These are phyloP conservation scores for Pangasius larnaudii DNA, from an alignment of 2,797 vertebrate genomes.

Conservation along the genomic window DNA sequence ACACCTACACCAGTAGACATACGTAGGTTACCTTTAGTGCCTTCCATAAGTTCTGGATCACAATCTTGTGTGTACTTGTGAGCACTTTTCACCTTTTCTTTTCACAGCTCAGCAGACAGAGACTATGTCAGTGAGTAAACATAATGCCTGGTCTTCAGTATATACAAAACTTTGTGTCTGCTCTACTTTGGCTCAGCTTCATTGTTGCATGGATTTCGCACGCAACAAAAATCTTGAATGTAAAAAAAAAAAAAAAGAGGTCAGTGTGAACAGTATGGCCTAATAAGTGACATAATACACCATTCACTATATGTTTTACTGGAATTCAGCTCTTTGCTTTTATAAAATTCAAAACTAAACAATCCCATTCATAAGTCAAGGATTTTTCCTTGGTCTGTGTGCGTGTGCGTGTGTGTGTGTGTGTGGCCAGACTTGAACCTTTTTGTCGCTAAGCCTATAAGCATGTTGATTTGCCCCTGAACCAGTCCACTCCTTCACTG, in stretches of 20 bases:
- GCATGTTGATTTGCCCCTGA: constrained; percentile 27
- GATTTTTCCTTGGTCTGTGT: neutral
- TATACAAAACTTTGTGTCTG: neutral
- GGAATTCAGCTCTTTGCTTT: neutral
- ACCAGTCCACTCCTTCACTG: constrained; percentile 19
- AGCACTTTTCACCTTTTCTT: neutral
- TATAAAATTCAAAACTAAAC: neutral
- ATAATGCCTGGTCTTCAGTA: neutral
- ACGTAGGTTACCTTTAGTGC: neutral
- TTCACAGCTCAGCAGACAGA: neutral
- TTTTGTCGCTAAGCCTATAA: constrained; percentile 35
- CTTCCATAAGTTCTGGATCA: neutral
- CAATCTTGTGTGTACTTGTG: neutral
- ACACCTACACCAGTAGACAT: neutral
- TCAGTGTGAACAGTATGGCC: neutral
- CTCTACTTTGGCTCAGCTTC: neutral
- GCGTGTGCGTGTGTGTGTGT: neutral
- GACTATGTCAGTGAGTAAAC: neutral
- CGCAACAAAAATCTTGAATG: neutral
- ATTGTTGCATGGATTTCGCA: neutral
- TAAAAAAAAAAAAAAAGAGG: neutral
- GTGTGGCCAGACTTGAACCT: neutral
- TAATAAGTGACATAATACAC: neutral
- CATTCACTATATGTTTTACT: neutral
- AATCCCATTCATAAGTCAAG: constrained; percentile 49